These are phyloP conservation scores for Ornithoptera alexandrae DNA, from an alignment of 2,888 invertebrate species.

Conservation along the genomic window DNA sequence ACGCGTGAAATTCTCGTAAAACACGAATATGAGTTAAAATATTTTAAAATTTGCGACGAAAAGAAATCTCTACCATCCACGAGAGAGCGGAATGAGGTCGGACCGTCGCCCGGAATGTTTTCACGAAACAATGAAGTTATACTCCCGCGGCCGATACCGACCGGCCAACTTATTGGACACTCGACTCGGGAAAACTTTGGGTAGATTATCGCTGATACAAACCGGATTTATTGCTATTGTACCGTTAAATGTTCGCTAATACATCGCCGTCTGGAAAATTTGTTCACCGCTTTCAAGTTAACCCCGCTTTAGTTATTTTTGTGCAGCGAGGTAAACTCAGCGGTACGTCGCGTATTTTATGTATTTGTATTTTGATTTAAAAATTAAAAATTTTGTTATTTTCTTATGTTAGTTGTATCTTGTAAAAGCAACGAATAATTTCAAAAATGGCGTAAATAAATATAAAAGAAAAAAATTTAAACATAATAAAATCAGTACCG, in stretches of 20 bases:
- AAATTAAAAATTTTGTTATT: too few relatives aligned
- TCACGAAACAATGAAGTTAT: conserved; percentile 51
- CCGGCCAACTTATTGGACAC: conserved; percentile 54
- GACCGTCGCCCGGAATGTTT: conserved; percentile 43
- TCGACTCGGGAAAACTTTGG: conserved; percentile 49
- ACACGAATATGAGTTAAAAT: background rate
- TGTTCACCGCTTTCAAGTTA: conserved; percentile 23
- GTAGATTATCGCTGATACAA: conserved; percentile 58
- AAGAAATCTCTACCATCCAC: background rate
- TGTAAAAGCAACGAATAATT: too few relatives aligned
- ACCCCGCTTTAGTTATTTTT: conserved; percentile 18
- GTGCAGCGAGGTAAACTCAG: conserved; percentile 11
- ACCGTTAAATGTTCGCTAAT: conserved; percentile 52
- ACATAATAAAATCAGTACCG: too few relatives aligned
- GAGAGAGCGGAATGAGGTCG: conserved; percentile 44
- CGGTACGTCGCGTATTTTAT: conserved; percentile 1
- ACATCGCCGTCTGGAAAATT: conserved; percentile 36
- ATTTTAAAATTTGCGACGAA: background rate
- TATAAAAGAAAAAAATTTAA: too few relatives aligned
- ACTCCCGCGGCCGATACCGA: conserved; percentile 26
- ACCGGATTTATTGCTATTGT: conserved; percentile 55
- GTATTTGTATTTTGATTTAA: too few relatives aligned
- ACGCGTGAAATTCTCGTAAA: background rate
- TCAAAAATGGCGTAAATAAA: too few relatives aligned
- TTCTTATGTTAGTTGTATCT: too few relatives aligned